Conservation (phyloP, 2,888 invertebrate species). For the Thumatha senex region DNA sequence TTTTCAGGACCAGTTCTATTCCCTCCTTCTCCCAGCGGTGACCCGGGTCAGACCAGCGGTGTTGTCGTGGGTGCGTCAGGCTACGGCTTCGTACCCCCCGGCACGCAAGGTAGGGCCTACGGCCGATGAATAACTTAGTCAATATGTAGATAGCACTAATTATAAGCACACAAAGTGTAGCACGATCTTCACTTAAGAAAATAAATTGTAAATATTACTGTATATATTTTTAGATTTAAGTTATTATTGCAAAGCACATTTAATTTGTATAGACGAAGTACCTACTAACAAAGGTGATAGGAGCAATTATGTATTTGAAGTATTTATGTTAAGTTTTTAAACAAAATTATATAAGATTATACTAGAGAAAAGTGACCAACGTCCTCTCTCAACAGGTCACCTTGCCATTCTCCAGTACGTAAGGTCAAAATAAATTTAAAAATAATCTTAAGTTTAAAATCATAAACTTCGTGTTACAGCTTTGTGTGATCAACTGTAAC, state of each 20-base stretch:
- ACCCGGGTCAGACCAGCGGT: conserved; percentile 89
- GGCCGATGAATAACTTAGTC: conserved; percentile 66
- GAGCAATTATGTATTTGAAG: conserved; percentile 3
- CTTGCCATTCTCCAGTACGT: conserved; percentile 11
- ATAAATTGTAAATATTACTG: conserved; percentile 5
- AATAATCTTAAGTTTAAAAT: background rate
- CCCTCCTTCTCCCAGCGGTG: conserved; percentile 87
- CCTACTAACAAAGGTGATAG: conserved; percentile 9
- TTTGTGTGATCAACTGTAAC: conserved; percentile 27
- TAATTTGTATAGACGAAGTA: background rate
- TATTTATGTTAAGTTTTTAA: conserved; percentile 2
- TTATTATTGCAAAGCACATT: background rate
- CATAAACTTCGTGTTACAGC: conserved; percentile 24
- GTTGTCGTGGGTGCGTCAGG: conserved; percentile 93
- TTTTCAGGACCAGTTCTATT: conserved; percentile 91
- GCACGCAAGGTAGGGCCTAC: conserved; percentile 84
- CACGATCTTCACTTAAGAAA: conserved; percentile 25
- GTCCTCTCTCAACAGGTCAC: conserved; percentile 3
- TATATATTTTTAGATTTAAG: conserved; percentile 11
- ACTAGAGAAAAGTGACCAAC: conserved; percentile 6
- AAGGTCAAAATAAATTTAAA: conserved; percentile 13
- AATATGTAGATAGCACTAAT: conserved; percentile 68
- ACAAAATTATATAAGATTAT: conserved; percentile 15
- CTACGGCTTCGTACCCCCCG: conserved; percentile 92
- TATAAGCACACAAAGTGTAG: conserved; percentile 35